Evolutionary conservation across 2,888 invertebrate species (phyloP), one percentile per base, ranked within the genome.

Genomic region (Gnatocerus cornutus): DNA sequence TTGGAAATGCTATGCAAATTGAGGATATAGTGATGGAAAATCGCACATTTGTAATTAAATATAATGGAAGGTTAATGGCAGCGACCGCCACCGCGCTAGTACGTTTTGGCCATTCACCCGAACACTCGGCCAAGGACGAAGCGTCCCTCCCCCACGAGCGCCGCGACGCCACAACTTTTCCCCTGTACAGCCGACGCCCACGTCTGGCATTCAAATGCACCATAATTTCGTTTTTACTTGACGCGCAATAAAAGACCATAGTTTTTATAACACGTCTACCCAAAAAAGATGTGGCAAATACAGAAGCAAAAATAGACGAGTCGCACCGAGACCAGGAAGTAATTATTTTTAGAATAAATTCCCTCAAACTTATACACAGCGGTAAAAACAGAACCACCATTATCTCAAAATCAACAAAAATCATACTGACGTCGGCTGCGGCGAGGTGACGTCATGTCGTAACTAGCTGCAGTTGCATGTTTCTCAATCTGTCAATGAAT

Each of bases 51-150:
- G 5, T 12, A n/a, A 10, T 13, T 10, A 41, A 12, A 5, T 1
- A 12, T 12, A 10, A 41, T 10, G 41, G 41, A 5, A 12, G 41
- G 12, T n/a, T 41, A 69, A 27, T 46, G 64, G 39, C 71, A 71
- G 70, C 69, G 69, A 71, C 73, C 74, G 78, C 78, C 81, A 16
- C 16, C 37, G 82, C 65, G 41, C 64, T 64, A 45, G 68, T 64
- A 68, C 70, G 71, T 61, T 71, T 62, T 82, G 84, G 82, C 82
- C 83, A 83, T 84, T 84, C 84, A 84, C 83, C 84, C 84, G 83
- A 82, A 79, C 83, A 83, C 78, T 85, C 84, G 85, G 84, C 85
- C 83, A 84, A 84, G 84, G 83, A 83, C 79, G 77, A 39, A 39
- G 65, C 52, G 59, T 65, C 71, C 69, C 69, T 65, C 68, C 67